These are phyloP conservation scores for Coracopsis vasa DNA, from an alignment of 2,113 vertebrate genomes.

Conservation along the genomic window DNA sequence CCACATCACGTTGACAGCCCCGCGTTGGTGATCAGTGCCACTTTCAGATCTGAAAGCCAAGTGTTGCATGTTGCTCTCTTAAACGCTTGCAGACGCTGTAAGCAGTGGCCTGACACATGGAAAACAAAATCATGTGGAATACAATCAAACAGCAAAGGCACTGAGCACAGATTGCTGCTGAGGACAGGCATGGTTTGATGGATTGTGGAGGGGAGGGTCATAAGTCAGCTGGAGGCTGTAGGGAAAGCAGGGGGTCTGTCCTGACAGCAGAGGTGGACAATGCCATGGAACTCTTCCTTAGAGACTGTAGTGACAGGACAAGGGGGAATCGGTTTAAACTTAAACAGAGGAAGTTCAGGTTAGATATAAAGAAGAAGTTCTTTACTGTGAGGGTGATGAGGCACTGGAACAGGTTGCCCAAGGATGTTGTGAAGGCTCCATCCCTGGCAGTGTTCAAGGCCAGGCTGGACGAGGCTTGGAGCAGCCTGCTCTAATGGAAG, in stretches of 20 bases:
- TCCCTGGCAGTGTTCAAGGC: not conserved
- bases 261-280: not conserved
- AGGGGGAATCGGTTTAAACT: not conserved
- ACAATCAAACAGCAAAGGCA: not conserved
- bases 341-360: not conserved
- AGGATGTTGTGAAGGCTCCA: not conserved
- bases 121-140: not conserved
- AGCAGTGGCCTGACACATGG: not conserved
- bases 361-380: not conserved
- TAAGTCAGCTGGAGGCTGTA: not conserved
- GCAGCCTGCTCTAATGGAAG: not conserved
- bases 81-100: not conserved
- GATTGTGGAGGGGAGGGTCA: rapidly evolving
- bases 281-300: not conserved
- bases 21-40: not conserved
- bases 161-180: not conserved
- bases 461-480: not conserved
- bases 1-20: not conserved
- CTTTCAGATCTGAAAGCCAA: not conserved
- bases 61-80: not conserved
- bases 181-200: rapidly evolving
- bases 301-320: not conserved
- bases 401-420: not conserved
- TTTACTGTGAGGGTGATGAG: not conserved
- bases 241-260: not conserved